phyloP scores from a whole-genome alignment of 2,797 vertebrate species.

The Sebastes itinus region DNA sequence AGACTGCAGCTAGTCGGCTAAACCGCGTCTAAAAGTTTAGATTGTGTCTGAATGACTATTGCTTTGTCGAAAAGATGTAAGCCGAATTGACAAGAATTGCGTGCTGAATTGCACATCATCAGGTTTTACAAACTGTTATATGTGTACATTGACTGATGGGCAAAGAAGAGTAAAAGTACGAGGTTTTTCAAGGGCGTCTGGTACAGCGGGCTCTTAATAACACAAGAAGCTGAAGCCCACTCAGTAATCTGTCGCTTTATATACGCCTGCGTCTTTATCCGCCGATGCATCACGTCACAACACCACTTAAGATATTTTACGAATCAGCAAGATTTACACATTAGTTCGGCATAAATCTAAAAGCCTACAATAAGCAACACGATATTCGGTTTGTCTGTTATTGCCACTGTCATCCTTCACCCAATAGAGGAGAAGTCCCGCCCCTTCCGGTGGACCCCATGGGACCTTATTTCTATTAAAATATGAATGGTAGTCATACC shows the following conservation, averaged over 20 bases:
- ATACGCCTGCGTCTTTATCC: background rate
- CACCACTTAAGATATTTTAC: no score
- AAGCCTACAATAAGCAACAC: background rate
- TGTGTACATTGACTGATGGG: background rate
- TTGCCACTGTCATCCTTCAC: no score
- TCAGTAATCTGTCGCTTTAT: background rate
- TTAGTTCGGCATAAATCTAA: background rate
- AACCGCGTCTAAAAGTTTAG: background rate
- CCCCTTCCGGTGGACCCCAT: no score
- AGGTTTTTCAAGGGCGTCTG: background rate
- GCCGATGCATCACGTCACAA: background rate
- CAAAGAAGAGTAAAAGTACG: accelerated
- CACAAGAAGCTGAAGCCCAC: background rate
- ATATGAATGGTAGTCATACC: no score
- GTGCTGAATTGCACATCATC: accelerated
- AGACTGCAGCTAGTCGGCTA: background rate
- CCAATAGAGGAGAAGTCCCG: no score
- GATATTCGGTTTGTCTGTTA: background rate
- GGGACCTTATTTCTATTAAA: no score
- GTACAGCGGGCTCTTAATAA: background rate
- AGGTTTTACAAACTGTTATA: accelerated
- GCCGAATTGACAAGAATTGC: background rate
- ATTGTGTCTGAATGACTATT: background rate
- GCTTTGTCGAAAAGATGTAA: background rate
- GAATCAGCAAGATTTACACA: no score